These are phyloP conservation scores for Rhea pennata DNA, from an alignment of 2,113 vertebrate species.

Conservation along the genomic window DNA sequence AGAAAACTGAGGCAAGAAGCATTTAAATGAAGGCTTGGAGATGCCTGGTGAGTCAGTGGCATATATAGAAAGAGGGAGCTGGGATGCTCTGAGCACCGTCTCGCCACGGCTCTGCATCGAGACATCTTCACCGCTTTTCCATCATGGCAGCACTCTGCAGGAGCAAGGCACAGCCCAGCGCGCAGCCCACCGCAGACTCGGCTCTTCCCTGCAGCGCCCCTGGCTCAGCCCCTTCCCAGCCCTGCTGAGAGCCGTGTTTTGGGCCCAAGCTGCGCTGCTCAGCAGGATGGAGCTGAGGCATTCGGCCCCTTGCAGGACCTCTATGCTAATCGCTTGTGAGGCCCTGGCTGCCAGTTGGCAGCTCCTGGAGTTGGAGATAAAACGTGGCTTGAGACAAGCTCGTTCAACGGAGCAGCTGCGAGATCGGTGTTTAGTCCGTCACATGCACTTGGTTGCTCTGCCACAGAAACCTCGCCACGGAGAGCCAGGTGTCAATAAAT, in stretches of 20 bases:
- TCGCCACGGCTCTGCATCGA: not conserved
- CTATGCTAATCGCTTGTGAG: not conserved
- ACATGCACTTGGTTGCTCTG: not conserved
- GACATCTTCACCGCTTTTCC: not conserved
- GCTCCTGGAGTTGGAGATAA: not conserved
- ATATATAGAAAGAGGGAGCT: not conserved
- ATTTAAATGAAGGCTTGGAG: not conserved
- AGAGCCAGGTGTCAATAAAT: not conserved
- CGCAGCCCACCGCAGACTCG: not conserved
- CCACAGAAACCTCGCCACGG: not conserved
- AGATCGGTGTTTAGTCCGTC: not conserved
- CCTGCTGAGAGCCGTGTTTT: not conserved
- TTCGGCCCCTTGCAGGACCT: not conserved
- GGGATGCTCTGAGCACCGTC: not conserved
- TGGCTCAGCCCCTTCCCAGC: not conserved
- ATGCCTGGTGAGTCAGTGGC: not conserved
- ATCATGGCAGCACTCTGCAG: rapidly evolving
- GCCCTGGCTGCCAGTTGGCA: constrained; percentile 1
- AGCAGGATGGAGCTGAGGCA: not conserved
- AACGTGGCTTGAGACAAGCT: not conserved
- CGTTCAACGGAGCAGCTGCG: not conserved
- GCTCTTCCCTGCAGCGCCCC: not conserved
- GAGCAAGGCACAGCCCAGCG: not conserved
- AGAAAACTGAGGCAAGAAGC: not conserved
- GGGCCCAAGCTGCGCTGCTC: not conserved